Percentiles rank a stretch among this genome's conserved stretches.
These are phyloP conservation scores for Conopomorpha cramerella DNA, from an alignment of 1,140 invertebrate genomes.

Conservation along the genomic window DNA sequence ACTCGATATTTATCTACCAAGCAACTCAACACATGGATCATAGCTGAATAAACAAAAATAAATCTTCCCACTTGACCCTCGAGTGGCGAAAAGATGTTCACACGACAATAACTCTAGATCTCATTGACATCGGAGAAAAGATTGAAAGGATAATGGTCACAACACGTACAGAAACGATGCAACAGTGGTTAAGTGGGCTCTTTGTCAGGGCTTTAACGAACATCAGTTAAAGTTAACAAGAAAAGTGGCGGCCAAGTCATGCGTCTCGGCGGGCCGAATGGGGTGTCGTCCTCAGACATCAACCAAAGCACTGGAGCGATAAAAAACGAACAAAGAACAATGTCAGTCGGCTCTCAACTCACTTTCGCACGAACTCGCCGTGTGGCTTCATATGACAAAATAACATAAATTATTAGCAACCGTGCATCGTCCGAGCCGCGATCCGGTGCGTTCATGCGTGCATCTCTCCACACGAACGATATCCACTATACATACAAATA, in stretches of 20 bases:
- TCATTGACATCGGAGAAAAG: no score
- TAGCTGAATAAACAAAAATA: no score
- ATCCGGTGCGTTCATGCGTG: constrained; percentile 18
- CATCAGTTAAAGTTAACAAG: constrained; percentile 37
- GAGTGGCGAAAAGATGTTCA: no score
- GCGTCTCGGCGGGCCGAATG: constrained; percentile 23
- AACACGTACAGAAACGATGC: constrained; percentile 18
- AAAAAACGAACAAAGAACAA: constrained; percentile 56
- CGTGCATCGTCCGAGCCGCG: constrained; percentile 12
- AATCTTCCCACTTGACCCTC: no score
- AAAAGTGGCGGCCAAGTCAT: constrained; percentile 47
- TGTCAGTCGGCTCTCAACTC: constrained; percentile 35
- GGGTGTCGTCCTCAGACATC: constrained; percentile 34
- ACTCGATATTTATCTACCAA: not conserved
- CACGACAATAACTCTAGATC: no score
- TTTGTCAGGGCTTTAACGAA: constrained; percentile 24
- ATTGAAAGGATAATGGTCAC: constrained; percentile 1
- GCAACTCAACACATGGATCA: not conserved
- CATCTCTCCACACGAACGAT: no score
- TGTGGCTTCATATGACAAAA: constrained; percentile 26
- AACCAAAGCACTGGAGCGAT: constrained; percentile 48
- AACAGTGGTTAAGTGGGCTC: constrained; percentile 25
- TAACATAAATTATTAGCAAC: constrained; percentile 24
- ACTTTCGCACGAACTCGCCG: constrained; percentile 33
- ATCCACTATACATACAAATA: no score